Evolutionary conservation across 1,140 invertebrate species (phyloP).

Genomic region (Drosophila pectinifera): DNA sequence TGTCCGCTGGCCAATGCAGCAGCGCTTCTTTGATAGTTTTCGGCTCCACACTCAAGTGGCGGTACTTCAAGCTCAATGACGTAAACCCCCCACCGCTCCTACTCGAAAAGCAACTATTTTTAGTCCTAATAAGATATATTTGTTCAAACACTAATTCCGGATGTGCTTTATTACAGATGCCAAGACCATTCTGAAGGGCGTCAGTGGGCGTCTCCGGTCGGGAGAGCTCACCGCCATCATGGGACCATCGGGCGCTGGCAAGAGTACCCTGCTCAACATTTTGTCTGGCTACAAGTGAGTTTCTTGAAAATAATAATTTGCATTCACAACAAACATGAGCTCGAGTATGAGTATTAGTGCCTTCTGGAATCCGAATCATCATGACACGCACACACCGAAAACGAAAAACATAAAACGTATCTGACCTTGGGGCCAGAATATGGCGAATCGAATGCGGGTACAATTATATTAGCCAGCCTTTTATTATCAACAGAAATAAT

Average conservation of each 20-base stretch:
- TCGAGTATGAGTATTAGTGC: background rate
- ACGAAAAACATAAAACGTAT: background rate
- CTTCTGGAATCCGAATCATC: background rate
- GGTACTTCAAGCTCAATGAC: conserved; percentile 25
- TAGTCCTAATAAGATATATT: conserved; percentile 12
- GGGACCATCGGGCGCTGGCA: conserved; percentile 96
- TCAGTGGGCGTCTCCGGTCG: conserved; percentile 92
- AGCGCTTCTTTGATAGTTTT: conserved; percentile 18
- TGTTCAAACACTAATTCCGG: conserved; percentile 13
- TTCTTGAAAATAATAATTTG: conserved; percentile 30
- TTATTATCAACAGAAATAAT: conserved; percentile 48
- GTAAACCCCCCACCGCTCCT: background rate
- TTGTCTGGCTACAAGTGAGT: conserved; percentile 94
- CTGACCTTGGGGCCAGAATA: conserved; percentile 46
- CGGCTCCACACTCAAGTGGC: background rate
- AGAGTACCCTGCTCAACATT: conserved; percentile 95
- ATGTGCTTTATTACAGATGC: conserved; percentile 87
- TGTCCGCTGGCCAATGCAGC: conserved; percentile 13
- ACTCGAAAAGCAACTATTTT: conserved; percentile 18
- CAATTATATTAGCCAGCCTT: conserved; percentile 17
- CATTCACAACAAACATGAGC: conserved; percentile 21
- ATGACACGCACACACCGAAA: conserved; percentile 2
- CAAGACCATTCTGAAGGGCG: conserved; percentile 93
- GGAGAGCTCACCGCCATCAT: conserved; percentile 96
- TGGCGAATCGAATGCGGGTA: conserved; percentile 16